Evolutionary conservation across 2,797 vertebrate species (phyloP).

Genomic region (Echeneis naucrates): DNA sequence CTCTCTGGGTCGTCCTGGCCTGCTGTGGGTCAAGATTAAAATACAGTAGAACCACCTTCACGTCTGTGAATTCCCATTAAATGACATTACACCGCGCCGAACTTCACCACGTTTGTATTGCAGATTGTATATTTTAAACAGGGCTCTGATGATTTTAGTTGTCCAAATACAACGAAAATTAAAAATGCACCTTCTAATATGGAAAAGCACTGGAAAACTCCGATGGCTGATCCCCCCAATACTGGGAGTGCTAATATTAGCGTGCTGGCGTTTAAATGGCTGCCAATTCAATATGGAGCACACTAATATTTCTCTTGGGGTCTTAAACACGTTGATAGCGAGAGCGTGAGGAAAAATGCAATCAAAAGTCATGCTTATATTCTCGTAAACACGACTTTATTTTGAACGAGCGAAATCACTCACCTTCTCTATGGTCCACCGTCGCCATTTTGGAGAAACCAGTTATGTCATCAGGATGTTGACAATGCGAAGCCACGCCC

Average conservation of each 20-base stretch:
- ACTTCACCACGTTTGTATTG: neutral
- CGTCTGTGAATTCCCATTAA: neutral
- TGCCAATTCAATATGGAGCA: slow-evolving; percentile 20
- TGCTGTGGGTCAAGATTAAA: neutral
- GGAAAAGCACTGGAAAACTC: too few species aligned
- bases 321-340: fast-evolving
- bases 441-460: slow-evolving; percentile 86
- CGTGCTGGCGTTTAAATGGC: slow-evolving; percentile 55
- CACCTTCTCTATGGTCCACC: slow-evolving; percentile 81
- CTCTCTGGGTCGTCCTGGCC: slow-evolving; percentile 86
- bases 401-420: slow-evolving; percentile 41
- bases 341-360: too few species aligned
- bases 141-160: neutral
- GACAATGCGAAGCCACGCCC: slow-evolving; percentile 75
- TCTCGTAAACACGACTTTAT: too few species aligned
- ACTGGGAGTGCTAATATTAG: slow-evolving; percentile 48
- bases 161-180: neutral
- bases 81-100: too few species aligned
- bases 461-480: slow-evolving; percentile 80
- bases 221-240: neutral
- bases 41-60: too few species aligned
- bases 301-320: fast-evolving
- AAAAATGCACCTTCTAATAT: neutral
- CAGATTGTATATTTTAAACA: neutral
- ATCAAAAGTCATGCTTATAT: too few species aligned